Evolutionary conservation across 2,113 vertebrate species (phyloP), one percentile per base, ranked within the genome.

Genomic region (Rattus rattus): DNA sequence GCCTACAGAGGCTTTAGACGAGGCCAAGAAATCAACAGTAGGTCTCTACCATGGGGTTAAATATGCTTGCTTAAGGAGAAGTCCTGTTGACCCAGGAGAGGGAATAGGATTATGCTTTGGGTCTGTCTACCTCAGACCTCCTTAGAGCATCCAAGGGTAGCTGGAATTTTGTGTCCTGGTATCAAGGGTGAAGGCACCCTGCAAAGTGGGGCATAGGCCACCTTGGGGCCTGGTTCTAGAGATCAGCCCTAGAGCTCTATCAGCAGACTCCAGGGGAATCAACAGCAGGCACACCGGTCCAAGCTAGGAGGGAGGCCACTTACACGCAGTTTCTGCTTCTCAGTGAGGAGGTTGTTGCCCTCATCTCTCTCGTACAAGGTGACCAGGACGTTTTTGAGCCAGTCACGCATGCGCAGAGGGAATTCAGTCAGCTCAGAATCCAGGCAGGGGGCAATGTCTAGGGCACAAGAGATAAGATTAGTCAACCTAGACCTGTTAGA

Each of bases 361-460:
- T 99, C 99, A 17, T 99, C 99, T 0, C 99, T 99, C 97, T 99
- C 99, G 0, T 99, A 99, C 97, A 99, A 98, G 72, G 99, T 99
- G 98, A 99, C 99, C 98, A 99, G 98, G 8, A 99, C 99, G 0
- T 99, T 99, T 99, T 99, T 99, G 97, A 99, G 99, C 99, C 99
- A 99, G 99, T 99, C 99, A 93, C 99, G 99, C 99, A 99, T 99
- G 75, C 99, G 99, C 98, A 99, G 99, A 70, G 99, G 99, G 98
- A 99, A 99, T 98, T 99, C 99, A 0, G 83, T 99, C 98, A 99
- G 99, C 98, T 99, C 99, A 0, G 94, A 98, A 98, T 99, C 99
- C 99, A 99, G 43, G 98, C 99, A 99, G 95, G 99, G 95, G 5
- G 99, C 98, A 65, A 99, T 99, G 98, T 98, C 99, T 99, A 96